A percentile compares a stretch with the other conserved stretches of the same genome.
phyloP scores from a whole-genome alignment of 2,113 vertebrate genomes.

The Corvus moneduloides region DNA sequence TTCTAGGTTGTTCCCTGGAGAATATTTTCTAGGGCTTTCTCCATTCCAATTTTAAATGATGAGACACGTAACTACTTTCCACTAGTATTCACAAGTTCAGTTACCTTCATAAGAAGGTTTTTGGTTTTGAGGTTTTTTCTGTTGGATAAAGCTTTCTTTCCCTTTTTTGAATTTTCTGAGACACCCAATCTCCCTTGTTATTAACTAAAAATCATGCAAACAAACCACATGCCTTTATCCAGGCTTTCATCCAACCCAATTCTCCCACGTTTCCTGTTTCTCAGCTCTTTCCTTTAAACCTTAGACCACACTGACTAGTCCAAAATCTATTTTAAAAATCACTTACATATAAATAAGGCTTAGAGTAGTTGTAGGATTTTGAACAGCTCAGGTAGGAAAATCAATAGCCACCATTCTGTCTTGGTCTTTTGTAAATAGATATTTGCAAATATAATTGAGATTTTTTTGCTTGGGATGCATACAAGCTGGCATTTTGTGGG shows the following conservation, averaged over 20 bases:
- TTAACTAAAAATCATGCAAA: constrained; percentile 51
- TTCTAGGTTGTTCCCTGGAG: background rate
- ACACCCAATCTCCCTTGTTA: constrained; percentile 12
- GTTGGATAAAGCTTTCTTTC: background rate
- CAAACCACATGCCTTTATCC: constrained; percentile 39
- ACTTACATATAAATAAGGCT: background rate
- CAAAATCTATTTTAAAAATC: constrained; percentile 37
- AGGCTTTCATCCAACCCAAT: constrained; percentile 49
- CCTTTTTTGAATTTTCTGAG: constrained; percentile 28
- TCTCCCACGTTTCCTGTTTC: constrained; percentile 55
- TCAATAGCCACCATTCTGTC: background rate
- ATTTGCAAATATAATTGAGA: background rate
- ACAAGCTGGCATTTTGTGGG: background rate
- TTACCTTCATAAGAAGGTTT: background rate
- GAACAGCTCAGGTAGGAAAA: constrained; percentile 9
- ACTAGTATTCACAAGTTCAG: background rate
- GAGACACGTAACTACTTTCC: background rate
- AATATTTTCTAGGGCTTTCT: background rate
- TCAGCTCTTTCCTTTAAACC: constrained; percentile 38
- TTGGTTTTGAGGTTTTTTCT: accelerated
- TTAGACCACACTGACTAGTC: constrained; percentile 24
- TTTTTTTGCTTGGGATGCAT: background rate
- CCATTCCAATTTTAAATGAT: background rate
- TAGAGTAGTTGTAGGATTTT: background rate
- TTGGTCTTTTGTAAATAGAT: background rate